phyloP scores from a whole-genome alignment of 2,888 invertebrate genomes.

The Periphyllus acericola region DNA sequence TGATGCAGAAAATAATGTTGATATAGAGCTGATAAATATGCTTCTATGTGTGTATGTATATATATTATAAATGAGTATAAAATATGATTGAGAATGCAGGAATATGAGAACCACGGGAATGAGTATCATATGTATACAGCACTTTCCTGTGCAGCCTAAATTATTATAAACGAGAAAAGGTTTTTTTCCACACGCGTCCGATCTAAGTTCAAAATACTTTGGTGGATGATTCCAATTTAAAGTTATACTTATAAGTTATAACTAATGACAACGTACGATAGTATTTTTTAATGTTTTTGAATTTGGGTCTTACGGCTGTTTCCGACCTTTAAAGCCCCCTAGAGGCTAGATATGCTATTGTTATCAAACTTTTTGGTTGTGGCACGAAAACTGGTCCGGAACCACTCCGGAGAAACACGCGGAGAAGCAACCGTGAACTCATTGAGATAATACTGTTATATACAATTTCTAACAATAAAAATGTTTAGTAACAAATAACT shows the following conservation, averaged over 20 bases:
- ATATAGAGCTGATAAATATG: no score
- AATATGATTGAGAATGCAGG: no score
- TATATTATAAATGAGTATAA: no score
- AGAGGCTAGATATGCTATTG: not conserved
- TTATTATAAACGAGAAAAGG: not conserved
- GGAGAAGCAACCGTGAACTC: not conserved
- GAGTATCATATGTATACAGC: no score
- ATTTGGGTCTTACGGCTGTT: not conserved
- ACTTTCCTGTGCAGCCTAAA: no score
- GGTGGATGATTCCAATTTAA: not conserved
- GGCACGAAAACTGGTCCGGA: not conserved
- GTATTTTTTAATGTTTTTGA: slow-evolving; percentile 15
- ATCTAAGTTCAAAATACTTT: not conserved
- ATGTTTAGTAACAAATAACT: not conserved
- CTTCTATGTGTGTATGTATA: no score
- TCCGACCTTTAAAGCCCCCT: not conserved
- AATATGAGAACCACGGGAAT: no score
- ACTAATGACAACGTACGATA: not conserved
- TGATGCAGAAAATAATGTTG: no score
- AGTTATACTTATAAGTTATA: not conserved
- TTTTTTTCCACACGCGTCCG: no score
- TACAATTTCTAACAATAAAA: not conserved
- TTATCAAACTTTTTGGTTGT: slow-evolving; percentile 32
- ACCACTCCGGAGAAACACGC: not conserved
- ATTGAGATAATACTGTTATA: not conserved